A percentile compares a stretch with the other conserved stretches of the same genome.
phyloP scores from a whole-genome alignment of 2,113 vertebrate species.

The Muntiacus muntjak region DNA sequence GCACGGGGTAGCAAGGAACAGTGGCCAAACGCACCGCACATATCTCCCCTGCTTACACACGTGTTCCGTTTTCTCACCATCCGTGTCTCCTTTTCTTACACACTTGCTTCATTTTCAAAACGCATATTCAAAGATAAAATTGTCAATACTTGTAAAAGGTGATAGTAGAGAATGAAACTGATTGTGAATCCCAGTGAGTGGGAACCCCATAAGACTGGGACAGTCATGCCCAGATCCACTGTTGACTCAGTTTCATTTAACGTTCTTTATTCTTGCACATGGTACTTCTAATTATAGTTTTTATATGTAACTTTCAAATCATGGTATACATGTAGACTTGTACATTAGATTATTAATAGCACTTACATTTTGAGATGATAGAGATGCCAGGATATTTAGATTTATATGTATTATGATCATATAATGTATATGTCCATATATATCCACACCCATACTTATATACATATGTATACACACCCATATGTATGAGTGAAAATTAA shows the following conservation, averaged over 20 bases:
- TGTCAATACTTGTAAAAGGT: background rate
- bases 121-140: background rate
- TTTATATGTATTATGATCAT: background rate
- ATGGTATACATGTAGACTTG: background rate
- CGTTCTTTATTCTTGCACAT: background rate
- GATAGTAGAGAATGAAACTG: background rate
- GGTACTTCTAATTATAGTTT: background rate
- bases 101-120: background rate
- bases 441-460: background rate
- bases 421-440: background rate
- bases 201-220: rapidly evolving
- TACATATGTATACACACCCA: rapidly evolving
- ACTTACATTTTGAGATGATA: background rate
- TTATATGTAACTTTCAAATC: background rate
- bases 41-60: background rate
- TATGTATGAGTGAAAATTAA: background rate
- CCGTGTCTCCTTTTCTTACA: background rate
- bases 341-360: background rate
- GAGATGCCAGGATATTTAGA: background rate
- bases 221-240: background rate
- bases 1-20: background rate
- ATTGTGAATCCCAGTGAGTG: background rate
- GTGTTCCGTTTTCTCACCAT: background rate
- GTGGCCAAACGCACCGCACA: background rate
- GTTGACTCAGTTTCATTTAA: background rate